Conservation (phyloP, 2,113 vertebrate species). For the Phodopus roborovskii region DNA sequence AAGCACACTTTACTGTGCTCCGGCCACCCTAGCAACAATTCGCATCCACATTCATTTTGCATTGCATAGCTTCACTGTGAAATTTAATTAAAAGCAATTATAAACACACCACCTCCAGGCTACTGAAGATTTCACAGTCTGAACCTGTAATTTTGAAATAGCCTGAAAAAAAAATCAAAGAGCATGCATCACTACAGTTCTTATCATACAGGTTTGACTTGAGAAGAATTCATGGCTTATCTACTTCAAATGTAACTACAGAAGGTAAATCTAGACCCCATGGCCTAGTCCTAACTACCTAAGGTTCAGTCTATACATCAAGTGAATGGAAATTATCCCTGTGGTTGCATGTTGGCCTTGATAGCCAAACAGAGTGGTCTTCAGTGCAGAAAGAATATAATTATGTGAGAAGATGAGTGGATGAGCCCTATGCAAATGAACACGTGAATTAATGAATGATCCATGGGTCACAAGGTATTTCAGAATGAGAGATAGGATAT, state of each 20-base stretch:
- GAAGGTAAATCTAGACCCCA: not conserved
- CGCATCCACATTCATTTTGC: slow-evolving; percentile 42
- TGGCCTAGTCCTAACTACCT: not conserved
- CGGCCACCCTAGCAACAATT: slow-evolving; percentile 52
- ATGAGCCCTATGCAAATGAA: not conserved
- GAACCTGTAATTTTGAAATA: slow-evolving; percentile 51
- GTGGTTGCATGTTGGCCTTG: not conserved
- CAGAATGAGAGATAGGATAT: not conserved
- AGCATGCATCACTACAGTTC: not conserved
- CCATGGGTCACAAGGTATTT: not conserved
- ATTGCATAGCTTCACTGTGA: slow-evolving; percentile 62
- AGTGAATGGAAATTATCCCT: not conserved
- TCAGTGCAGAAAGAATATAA: not conserved
- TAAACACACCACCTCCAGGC: slow-evolving; percentile 57
- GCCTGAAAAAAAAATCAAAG: slow-evolving; percentile 20
- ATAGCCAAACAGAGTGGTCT: not conserved
- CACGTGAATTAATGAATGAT: not conserved
- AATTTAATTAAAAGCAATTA: slow-evolving; percentile 79
- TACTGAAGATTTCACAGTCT: slow-evolving; percentile 49
- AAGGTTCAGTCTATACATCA: not conserved
- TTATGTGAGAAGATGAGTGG: not conserved
- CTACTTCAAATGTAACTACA: not conserved
- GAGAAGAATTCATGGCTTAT: not conserved
- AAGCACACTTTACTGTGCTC: slow-evolving; percentile 12
- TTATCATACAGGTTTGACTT: not conserved